These are phyloP conservation scores for Tortrix viridana DNA, from an alignment of 2,888 invertebrate species.

Conservation along the genomic window DNA sequence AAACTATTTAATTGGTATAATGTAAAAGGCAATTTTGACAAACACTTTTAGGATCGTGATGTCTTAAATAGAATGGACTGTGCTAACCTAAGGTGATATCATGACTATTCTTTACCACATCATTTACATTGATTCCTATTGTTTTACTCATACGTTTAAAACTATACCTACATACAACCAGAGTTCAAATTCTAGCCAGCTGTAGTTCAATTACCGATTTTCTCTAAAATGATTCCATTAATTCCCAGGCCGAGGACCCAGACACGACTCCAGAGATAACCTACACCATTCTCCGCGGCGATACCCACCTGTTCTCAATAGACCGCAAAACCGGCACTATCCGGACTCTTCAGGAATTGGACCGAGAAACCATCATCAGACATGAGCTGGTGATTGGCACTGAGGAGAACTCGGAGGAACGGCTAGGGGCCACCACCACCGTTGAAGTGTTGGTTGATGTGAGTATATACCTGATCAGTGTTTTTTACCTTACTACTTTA, in stretches of 20 bases:
- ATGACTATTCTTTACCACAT: too few relatives aligned
- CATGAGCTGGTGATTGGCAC: conserved; percentile 92
- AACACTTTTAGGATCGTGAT: too few relatives aligned
- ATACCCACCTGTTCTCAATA: conserved; percentile 91
- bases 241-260: conserved; percentile 90
- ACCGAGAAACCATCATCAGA: conserved; percentile 89
- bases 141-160: too few relatives aligned
- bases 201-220: too few relatives aligned
- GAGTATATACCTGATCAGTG: conserved; percentile 47
- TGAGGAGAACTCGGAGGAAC: conserved; percentile 89
- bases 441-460: conserved; percentile 89
- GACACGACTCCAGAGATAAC: conserved; percentile 92
- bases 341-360: conserved; percentile 89
- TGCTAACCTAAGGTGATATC: too few relatives aligned
- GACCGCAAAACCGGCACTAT: conserved; percentile 92
- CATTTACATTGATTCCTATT: too few relatives aligned
- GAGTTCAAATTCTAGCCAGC: too few relatives aligned
- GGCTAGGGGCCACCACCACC: conserved; percentile 89
- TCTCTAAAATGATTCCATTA: conserved; percentile 8
- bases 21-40: too few relatives aligned
- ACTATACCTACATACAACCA: too few relatives aligned
- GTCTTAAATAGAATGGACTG: too few relatives aligned
- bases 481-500: too few relatives aligned
- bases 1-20: too few relatives aligned
- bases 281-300: conserved; percentile 92